Evolutionary conservation across 2,113 vertebrate species (phyloP).

Genomic region (Aegotheles bennettii): DNA sequence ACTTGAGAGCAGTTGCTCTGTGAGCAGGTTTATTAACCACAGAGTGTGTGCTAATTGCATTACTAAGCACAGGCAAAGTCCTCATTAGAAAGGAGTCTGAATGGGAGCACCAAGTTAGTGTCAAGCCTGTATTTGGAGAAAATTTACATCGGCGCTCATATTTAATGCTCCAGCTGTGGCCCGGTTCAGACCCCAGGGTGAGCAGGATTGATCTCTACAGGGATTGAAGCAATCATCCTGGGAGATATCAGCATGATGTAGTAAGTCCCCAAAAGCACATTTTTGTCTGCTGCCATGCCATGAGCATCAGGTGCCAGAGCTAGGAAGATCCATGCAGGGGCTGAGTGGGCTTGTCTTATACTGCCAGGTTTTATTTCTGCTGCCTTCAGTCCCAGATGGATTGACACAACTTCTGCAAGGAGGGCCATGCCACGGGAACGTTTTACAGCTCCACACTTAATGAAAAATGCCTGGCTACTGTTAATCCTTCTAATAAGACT

Average conservation of each 20-base stretch:
- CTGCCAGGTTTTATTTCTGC: background rate
- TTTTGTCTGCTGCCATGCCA: background rate
- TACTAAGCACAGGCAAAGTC: background rate
- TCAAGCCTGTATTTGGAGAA: background rate
- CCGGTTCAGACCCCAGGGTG: rapidly evolving
- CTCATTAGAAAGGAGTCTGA: background rate
- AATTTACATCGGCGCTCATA: rapidly evolving
- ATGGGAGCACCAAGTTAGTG: background rate
- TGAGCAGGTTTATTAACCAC: background rate
- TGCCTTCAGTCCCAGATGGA: background rate
- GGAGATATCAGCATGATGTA: background rate
- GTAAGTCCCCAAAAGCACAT: background rate
- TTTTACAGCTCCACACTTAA: background rate
- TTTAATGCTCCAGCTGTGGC: background rate
- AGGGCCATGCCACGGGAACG: rapidly evolving
- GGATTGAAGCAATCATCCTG: background rate
- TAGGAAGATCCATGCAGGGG: background rate
- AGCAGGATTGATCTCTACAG: background rate
- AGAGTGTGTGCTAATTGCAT: background rate
- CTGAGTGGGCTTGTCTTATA: background rate
- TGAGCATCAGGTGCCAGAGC: background rate
- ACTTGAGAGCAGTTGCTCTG: background rate
- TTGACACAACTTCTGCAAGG: background rate
- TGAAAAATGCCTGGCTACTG: background rate
- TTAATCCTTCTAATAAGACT: background rate